Base-by-base conservation (phyloP, 2,113 vertebrate species). In the Antigone vipio region DNA sequence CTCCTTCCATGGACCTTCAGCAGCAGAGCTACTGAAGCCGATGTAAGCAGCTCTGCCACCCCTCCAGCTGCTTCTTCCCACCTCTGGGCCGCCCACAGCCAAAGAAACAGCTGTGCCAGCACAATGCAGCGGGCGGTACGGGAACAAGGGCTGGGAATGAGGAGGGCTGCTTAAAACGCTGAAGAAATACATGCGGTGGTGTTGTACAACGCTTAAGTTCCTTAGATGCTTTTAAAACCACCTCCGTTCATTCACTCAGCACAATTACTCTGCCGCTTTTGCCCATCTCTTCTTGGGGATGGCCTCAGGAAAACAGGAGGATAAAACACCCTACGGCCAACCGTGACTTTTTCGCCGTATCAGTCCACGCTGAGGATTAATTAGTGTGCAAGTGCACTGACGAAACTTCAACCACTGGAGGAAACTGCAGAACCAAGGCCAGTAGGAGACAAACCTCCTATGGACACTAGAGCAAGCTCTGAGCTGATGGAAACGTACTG, bases 221-320 rank as follows among this genome's bases (percentile, higher is more conserved):
- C 45, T 60, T 45, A 24, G 52, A n/a, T 47, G 78, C 1, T 50
- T 84, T 72, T 9, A 20, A 23, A 74, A 30, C 35, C 8, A 9
- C 0, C 82, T 49, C 44, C 3, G 1, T 4, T 17, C 26, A 1
- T 8, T 22, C 69, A 0, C 17, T 3, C n/a, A 6, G n/a, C 4
- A 30, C 52, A 29, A 64, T 8, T 20, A 19, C 42, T 6, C 45
- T 7, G 20, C 7, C 23, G 23, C 12, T 35, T 69, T 14, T 56
- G 12, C 53, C 18, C 59, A 3, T n/a, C 30, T 67, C 34, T 24
- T 35, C 44, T 42, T 11, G 71, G 53, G 63, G 8, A 9, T 6
- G 11, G 27, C 19, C 35, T 17, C 12, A 24, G 12, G 17, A 67
- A 40, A 83, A 71, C 0, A 5, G 12, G 11, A 40, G 15, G 6